These are phyloP conservation scores for Syritta pipiens DNA, from an alignment of 2,888 invertebrate genomes.

Conservation along the genomic window DNA sequence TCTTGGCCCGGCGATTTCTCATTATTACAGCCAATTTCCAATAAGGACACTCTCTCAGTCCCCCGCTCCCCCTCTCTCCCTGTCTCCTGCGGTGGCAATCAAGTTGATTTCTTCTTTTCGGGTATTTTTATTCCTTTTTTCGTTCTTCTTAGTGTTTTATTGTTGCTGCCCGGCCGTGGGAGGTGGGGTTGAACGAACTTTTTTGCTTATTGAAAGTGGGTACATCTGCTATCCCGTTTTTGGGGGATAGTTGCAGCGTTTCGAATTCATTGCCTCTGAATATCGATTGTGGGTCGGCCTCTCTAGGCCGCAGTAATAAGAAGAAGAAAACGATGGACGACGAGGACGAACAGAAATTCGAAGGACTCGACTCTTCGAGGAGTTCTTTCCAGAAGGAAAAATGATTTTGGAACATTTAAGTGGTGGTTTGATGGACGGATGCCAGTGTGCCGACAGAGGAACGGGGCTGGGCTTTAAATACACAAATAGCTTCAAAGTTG, in stretches of 20 bases:
- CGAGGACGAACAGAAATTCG: not conserved
- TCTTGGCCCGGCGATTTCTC: constrained; percentile 33
- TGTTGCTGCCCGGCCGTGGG: constrained; percentile 26
- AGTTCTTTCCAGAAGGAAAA: not conserved
- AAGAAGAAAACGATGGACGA: constrained; percentile 13
- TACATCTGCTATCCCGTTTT: constrained; percentile 37
- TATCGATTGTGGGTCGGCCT: too few relatives aligned
- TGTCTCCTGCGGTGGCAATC: constrained; percentile 24
- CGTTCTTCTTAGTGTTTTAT: constrained; percentile 6
- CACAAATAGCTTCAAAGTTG: too few relatives aligned
- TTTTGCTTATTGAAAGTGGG: not conserved
- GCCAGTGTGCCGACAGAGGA: too few relatives aligned
- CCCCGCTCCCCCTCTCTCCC: not conserved
- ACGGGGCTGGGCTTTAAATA: too few relatives aligned
- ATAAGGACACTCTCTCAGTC: constrained; percentile 13
- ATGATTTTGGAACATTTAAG: constrained; percentile 1
- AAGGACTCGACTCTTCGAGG: not conserved
- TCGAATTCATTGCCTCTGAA: constrained; percentile 36
- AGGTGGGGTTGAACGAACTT: constrained; percentile 18
- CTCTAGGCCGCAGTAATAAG: constrained; percentile 43
- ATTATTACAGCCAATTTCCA: constrained; percentile 53
- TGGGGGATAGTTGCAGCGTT: constrained; percentile 50
- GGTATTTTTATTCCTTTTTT: not conserved
- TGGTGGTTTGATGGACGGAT: not conserved
- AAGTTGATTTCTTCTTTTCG: constrained; percentile 30